Conservation (phyloP, 64 coral and sea anemone species). For the Stichodactyla mertensii region DNA sequence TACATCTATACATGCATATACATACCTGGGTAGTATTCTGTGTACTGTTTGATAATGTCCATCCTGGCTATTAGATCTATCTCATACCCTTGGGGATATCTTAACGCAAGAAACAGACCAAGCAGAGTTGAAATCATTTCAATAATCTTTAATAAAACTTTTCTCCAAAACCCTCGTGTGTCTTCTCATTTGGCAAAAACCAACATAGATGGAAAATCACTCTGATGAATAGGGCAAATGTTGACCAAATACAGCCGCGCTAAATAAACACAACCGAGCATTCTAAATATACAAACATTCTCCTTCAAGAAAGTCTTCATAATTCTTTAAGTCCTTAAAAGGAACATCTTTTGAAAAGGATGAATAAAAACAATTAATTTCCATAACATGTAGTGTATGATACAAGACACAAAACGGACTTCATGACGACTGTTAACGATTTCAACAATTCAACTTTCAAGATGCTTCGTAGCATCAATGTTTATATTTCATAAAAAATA, state of each 20-base stretch:
- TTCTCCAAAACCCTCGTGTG: not conserved
- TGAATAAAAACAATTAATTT: no score
- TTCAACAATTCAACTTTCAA: not conserved
- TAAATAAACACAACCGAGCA: not conserved
- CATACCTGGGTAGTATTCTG: not conserved
- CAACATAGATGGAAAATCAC: not conserved
- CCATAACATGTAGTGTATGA: no score
- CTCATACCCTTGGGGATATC: not conserved
- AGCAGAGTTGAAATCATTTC: not conserved
- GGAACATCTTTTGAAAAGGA: not conserved
- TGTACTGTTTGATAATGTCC: not conserved
- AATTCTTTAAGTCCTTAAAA: not conserved
- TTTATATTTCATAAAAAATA: constrained; percentile 5
- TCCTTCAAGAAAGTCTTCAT: not conserved
- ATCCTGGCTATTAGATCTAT: not conserved
- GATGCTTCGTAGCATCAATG: not conserved
- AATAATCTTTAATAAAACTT: not conserved
- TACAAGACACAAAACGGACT: not conserved
- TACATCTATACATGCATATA: not conserved
- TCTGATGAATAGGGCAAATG: not conserved
- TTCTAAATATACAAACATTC: not conserved
- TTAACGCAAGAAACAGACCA: not conserved
- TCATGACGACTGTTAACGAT: not conserved
- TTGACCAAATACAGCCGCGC: not conserved
- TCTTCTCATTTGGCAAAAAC: not conserved